Conservation (phyloP, 2,113 vertebrate genomes). For the Lepisosteus oculatus region DNA sequence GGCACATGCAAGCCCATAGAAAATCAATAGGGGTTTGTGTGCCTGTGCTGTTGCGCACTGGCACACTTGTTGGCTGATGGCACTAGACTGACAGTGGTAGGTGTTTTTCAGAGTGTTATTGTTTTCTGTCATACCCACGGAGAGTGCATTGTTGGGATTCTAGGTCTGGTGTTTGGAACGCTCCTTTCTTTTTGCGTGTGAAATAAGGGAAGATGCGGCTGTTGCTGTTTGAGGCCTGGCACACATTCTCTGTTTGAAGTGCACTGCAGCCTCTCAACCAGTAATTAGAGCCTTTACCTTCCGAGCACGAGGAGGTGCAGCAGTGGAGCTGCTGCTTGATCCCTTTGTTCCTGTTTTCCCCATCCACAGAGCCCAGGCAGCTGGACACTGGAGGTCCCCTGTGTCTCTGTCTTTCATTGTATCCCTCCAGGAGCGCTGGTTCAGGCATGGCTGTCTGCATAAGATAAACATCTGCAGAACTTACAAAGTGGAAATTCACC, state of each 20-base stretch:
- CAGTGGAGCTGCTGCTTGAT: too few relatives aligned
- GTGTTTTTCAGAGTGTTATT: constrained; percentile 33
- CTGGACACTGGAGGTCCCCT: neutral
- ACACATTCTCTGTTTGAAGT: too few relatives aligned
- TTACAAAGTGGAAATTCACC: too few relatives aligned
- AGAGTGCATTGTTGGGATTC: constrained; percentile 39
- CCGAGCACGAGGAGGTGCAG: too few relatives aligned
- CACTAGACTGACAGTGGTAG: constrained; percentile 19
- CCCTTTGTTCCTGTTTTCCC: too few relatives aligned
- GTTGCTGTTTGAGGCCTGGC: neutral
- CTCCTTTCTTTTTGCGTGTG: constrained; percentile 29
- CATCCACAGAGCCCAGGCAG: neutral
- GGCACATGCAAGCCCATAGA: neutral
- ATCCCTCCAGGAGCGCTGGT: too few relatives aligned
- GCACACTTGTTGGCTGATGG: constrained; percentile 1
- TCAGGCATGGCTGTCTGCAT: too few relatives aligned
- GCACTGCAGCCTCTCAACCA: too few relatives aligned
- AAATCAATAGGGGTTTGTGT: constrained; percentile 26
- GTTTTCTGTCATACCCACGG: constrained; percentile 25
- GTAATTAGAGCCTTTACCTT: too few relatives aligned
- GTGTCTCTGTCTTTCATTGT: too few relatives aligned
- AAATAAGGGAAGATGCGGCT: neutral
- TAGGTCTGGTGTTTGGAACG: constrained; percentile 31
- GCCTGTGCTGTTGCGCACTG: constrained; percentile 4
- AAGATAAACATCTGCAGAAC: too few relatives aligned